Conservation (phyloP, 2,113 vertebrate species). For the Phrynosoma platyrhinos region DNA sequence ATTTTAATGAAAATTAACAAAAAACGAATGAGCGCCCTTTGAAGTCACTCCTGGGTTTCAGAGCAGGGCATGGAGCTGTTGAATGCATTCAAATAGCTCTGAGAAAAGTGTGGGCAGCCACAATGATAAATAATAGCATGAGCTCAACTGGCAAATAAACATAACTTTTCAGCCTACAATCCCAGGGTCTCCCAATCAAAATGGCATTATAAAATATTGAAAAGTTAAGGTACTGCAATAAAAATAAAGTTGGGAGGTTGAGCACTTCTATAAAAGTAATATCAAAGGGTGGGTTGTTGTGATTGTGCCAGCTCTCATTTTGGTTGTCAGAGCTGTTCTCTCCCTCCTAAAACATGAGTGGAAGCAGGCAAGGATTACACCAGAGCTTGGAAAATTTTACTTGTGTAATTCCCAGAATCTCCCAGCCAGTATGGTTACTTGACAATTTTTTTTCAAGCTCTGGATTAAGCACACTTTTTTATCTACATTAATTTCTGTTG, state of each 20-base stretch:
- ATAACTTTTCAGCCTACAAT: neutral
- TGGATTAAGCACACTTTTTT: no score
- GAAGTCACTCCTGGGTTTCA: neutral
- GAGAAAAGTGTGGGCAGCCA: neutral
- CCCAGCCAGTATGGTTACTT: no score
- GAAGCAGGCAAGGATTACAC: constrained; percentile 1
- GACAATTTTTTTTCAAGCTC: no score
- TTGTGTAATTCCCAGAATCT: no score
- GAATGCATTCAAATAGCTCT: neutral
- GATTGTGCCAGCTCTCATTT: neutral
- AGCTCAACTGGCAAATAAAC: neutral
- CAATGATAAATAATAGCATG: neutral
- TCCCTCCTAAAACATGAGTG: neutral
- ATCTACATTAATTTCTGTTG: no score
- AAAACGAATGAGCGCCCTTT: neutral
- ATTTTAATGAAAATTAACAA: neutral
- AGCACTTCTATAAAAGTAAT: neutral
- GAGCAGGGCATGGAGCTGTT: neutral
- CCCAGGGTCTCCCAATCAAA: neutral
- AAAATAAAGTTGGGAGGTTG: neutral
- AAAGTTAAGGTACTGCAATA: neutral
- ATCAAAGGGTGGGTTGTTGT: neutral
- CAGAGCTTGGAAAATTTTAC: no score
- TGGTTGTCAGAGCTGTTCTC: neutral
- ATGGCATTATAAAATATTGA: neutral